Evolutionary conservation across 1,140 invertebrate species (phyloP).

Genomic region (Physella acuta): DNA sequence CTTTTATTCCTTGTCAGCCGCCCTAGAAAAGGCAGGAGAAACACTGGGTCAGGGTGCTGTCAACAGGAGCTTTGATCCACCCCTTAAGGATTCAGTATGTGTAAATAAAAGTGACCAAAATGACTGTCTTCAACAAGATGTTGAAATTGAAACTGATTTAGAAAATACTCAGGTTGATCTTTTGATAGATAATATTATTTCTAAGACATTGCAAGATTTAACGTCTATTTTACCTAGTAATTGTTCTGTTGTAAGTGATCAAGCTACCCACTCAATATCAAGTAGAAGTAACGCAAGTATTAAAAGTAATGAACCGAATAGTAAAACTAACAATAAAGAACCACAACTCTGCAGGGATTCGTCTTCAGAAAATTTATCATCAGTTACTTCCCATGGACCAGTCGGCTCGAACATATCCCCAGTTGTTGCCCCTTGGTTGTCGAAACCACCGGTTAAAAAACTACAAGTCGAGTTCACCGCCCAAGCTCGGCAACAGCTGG

Average conservation of each 20-base stretch:
- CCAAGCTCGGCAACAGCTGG: conserved; percentile 41
- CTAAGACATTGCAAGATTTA: background rate
- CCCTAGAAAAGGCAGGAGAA: background rate
- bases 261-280: too few relatives aligned
- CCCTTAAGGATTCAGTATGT: background rate
- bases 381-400: too few relatives aligned
- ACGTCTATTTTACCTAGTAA: background rate
- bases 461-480: conserved; percentile 44
- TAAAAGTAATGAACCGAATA: too few relatives aligned
- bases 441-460: conserved; percentile 50
- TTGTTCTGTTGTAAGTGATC: too few relatives aligned
- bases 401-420: too few relatives aligned
- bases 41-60: background rate
- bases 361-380: too few relatives aligned
- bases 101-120: background rate
- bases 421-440: conserved; percentile 50
- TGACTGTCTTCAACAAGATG: too few relatives aligned
- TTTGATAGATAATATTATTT: conserved; percentile 1
- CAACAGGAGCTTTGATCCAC: background rate
- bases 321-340: too few relatives aligned
- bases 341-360: too few relatives aligned
- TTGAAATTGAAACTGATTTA: background rate
- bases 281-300: too few relatives aligned
- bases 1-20: background rate
- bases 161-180: background rate